phyloP scores from a whole-genome alignment of 92 coral and sea anemone genomes.

The Phymanthus crucifer region DNA sequence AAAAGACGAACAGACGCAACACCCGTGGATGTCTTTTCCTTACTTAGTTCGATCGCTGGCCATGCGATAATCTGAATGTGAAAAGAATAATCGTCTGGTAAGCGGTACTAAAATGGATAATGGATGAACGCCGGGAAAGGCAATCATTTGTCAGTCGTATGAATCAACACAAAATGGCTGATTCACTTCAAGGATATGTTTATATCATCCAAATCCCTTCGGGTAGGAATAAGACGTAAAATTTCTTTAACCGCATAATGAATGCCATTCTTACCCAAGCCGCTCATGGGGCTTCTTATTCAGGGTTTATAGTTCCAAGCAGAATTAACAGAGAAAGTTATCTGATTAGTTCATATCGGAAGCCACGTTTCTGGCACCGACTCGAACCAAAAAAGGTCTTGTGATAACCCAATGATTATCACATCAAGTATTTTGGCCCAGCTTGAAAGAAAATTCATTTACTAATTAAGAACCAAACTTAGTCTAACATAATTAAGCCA shows the following conservation, averaged over 20 bases:
- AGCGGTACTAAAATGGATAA: constrained; percentile 4
- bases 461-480: not conserved
- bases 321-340: not conserved
- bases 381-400: not conserved
- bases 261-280: not conserved
- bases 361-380: not conserved
- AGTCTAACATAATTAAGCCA: constrained; percentile 7
- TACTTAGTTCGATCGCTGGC: not conserved
- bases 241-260: not conserved
- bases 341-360: not conserved
- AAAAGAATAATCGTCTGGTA: constrained; percentile 9
- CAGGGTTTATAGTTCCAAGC: not conserved
- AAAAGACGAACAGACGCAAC: constrained; percentile 8
- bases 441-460: constrained; percentile 1
- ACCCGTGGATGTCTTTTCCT: constrained; percentile 3
- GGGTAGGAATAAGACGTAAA: too few species aligned
- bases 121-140: too few species aligned
- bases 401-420: not conserved
- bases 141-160: not conserved
- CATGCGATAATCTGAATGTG: constrained; percentile 12
- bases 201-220: too few species aligned
- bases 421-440: not conserved
- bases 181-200: too few species aligned
- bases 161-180: not conserved
- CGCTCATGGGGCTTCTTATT: not conserved